Base-by-base conservation (phyloP, 2,888 invertebrate genomes). In the Andricus curvator region DNA sequence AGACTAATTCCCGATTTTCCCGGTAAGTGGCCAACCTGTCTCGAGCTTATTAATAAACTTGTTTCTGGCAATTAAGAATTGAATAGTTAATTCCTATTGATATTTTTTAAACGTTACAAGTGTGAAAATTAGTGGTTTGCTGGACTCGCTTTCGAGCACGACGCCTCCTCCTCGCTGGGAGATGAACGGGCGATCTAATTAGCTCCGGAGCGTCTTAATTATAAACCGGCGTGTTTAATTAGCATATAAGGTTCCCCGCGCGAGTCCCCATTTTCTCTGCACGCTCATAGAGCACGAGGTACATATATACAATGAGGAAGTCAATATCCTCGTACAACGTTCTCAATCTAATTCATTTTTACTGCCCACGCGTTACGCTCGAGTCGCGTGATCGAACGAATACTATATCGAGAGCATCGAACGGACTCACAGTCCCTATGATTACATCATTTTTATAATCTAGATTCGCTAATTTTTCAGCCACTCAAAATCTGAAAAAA, bases 331-430 rank as follows among this genome's bases (percentile, higher is more conserved):
- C 74, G 65, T 48, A 76, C 76, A 44, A 56, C 83, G 83, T 80
- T 77, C 80, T 81, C 81, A 83, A 83, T 84, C 83, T 81, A 82
- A 84, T 84, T 83, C 81, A 79, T 82, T 83, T 81, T 84, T 84
- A 83, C 82, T 82, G 68, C 68, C 68, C 68, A 70, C 70, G 83
- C 79, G 83, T 78, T 83, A 82, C 82, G 84, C 82, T 79, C 60
- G 77, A 77, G 82, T 85, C 82, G 82, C 84, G 84, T 70, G 51
- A 70, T 70, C 70, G 70, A 70, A 29, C 70, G 70, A 70, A 70
- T 70, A 70, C 70, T 56, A 51, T 70, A 70, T 70, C 70, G 70
- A 70, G 70, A 70, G 70, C 70, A 70, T 51, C 70, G 51, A 70
- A 70, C 70, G 29, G 51, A 51, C 67, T 22, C 48, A 29, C 25